A percentile compares a stretch with the other conserved stretches of the same genome.
Evolutionary conservation across 2,113 vertebrate genomes (phyloP).

Genomic region (Microcebus jonahi): DNA sequence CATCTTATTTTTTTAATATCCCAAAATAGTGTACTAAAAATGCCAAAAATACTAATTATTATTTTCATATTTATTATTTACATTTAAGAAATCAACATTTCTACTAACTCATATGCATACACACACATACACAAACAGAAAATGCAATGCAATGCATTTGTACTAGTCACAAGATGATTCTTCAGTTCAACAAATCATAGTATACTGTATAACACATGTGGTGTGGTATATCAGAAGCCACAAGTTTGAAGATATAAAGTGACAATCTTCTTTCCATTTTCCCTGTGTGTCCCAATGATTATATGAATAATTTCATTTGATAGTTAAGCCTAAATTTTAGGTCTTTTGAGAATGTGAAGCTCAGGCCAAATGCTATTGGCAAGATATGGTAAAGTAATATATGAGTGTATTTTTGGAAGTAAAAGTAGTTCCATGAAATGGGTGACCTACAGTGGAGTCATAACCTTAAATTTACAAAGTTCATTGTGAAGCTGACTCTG

Average conservation of each 20-base stretch:
- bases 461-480: background rate
- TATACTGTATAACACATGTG: background rate
- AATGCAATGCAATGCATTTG: background rate
- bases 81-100: background rate
- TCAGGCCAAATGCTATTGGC: background rate
- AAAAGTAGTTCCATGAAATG: background rate
- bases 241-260: background rate
- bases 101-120: background rate
- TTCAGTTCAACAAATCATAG: background rate
- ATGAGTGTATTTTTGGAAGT: background rate
- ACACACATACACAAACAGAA: background rate
- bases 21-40: background rate
- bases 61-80: conserved; percentile 16
- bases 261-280: background rate
- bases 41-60: background rate
- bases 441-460: background rate
- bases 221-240: background rate
- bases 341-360: background rate
- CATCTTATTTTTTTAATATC: background rate
- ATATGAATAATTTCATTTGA: background rate
- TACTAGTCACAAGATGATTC: background rate
- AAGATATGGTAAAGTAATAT: background rate
- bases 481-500: background rate
- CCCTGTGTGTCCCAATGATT: background rate
- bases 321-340: background rate